Evolutionary conservation across 2,797 vertebrate species (phyloP), one percentile per base, ranked within the genome.

Genomic region (Rhinophrynus dorsalis): DNA sequence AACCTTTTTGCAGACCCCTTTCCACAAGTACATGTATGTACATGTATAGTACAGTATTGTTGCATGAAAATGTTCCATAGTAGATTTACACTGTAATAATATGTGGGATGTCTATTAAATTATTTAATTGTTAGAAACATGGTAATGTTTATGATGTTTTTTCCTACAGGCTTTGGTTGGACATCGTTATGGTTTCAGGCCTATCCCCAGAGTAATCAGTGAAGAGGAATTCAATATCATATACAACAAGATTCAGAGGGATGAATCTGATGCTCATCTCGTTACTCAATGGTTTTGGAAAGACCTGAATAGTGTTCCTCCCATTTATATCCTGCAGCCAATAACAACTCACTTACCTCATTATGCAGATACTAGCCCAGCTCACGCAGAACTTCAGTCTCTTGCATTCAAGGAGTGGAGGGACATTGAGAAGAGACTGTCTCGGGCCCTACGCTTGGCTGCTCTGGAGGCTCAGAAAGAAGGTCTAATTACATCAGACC

Each of bases 221-320:
- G 89, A 90, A 61, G 81, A 82, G 51, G 89, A 87, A 51, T 95
- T 92, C 74, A 84, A 94, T 12, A 74, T 81, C 0, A 75, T 95
- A 52, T 65, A 82, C 47, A 81, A 86, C 62, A 90, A 86, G 77
- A 76, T 92, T 18, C 72, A 75, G 2, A 59, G 78, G 44, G 81
- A 89, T 55, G 78, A 83, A 0, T 78, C 77, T 0, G 83, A 85
- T 37, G 15, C 85, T 58, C 80, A 82, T 54, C 84, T 88, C 61
- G 80, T 94, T 68, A 76, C 48, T 2, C 79, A 73, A 1, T 83
- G 88, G 88, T 95, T 90, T 79, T 18, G 60, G 67, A 86, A 81
- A 48, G 94, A 95, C 10, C 70, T 76, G 68, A 96, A 95, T 0
- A 52, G 82, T 0, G 23, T 90, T 30, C 94, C 94, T 0, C 84